Percentiles rank a stretch among this genome's conserved stretches.
Evolutionary conservation across 2,888 invertebrate species (phyloP).

Genomic region (Tenthredo livida): DNA sequence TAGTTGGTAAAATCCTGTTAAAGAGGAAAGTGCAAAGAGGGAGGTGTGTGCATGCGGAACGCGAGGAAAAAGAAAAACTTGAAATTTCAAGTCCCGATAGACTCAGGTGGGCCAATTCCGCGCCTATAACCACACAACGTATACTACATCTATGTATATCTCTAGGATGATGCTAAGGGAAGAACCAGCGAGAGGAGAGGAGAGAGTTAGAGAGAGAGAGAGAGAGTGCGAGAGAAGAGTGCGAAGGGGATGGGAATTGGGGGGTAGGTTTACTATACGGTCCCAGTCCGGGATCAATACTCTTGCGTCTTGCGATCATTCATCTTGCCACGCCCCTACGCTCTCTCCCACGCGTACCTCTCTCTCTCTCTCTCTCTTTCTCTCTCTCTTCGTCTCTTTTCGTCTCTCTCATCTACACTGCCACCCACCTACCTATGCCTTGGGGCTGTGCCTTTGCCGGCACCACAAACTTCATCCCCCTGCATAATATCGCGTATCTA

Average conservation of each 20-base stretch:
- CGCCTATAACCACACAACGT: slow-evolving; percentile 67
- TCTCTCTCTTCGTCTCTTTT: slow-evolving; percentile 51
- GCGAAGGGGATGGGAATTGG: slow-evolving; percentile 59
- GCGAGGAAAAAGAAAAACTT: neutral
- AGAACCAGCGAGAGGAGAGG: slow-evolving; percentile 59
- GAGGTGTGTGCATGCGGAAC: neutral
- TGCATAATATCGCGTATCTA: slow-evolving; percentile 34
- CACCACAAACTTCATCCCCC: slow-evolving; percentile 1
- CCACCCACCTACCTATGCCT: neutral
- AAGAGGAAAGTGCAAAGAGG: neutral
- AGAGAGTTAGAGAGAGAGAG: slow-evolving; percentile 59
- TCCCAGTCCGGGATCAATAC: slow-evolving; percentile 75
- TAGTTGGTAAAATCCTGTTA: neutral
- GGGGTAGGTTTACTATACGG: slow-evolving; percentile 50
- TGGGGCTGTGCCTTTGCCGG: slow-evolving; percentile 22
- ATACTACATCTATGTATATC: neutral
- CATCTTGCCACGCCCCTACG: slow-evolving; percentile 78
- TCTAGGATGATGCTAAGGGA: slow-evolving; percentile 55
- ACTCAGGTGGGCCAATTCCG: slow-evolving; percentile 1
- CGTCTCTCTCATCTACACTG: neutral
- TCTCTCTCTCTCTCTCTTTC: slow-evolving; percentile 53
- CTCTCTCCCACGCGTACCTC: slow-evolving; percentile 67
- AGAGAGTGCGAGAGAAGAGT: slow-evolving; percentile 59
- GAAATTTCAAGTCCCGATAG: slow-evolving; percentile 22
- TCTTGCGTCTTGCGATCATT: slow-evolving; percentile 78